A percentile compares a stretch with the other conserved stretches of the same genome.
phyloP scores from a whole-genome alignment of 2,113 vertebrate species.

The Callopanchax toddi region DNA sequence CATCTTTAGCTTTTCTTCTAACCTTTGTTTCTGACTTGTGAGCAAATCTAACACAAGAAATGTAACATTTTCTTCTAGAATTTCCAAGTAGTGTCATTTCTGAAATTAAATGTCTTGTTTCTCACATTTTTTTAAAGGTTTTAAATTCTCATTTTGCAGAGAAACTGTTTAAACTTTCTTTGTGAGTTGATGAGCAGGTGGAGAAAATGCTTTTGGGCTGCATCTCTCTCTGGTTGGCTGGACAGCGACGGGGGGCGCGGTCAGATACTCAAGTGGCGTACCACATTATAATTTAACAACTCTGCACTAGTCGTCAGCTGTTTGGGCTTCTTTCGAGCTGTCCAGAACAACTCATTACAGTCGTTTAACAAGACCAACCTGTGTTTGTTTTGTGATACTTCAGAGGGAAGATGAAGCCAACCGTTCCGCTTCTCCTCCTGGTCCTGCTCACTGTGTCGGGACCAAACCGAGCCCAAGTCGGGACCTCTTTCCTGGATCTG shows the following conservation, averaged over 20 bases:
- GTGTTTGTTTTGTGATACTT: background rate
- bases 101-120: too few species aligned
- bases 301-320: too few species aligned
- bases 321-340: slow-evolving; percentile 5
- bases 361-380: background rate
- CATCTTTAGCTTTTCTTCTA: background rate
- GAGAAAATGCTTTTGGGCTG: too few species aligned
- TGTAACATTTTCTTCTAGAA: too few species aligned
- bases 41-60: too few species aligned
- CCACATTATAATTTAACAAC: slow-evolving; percentile 26
- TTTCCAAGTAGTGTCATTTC: too few species aligned
- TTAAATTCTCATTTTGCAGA: too few species aligned
- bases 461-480: slow-evolving; percentile 22
- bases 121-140: too few species aligned
- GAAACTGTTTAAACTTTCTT: too few species aligned
- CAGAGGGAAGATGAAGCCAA: slow-evolving; percentile 65
- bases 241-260: too few species aligned
- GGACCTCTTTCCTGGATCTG: slow-evolving; percentile 47
- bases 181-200: too few species aligned
- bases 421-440: slow-evolving; percentile 40
- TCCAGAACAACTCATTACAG: slow-evolving; percentile 1
- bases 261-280: slow-evolving; percentile 12
- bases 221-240: background rate
- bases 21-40: background rate
- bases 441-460: slow-evolving; percentile 18